phyloP scores from a whole-genome alignment of 2,113 vertebrate species.

The Myotis yumanensis region DNA sequence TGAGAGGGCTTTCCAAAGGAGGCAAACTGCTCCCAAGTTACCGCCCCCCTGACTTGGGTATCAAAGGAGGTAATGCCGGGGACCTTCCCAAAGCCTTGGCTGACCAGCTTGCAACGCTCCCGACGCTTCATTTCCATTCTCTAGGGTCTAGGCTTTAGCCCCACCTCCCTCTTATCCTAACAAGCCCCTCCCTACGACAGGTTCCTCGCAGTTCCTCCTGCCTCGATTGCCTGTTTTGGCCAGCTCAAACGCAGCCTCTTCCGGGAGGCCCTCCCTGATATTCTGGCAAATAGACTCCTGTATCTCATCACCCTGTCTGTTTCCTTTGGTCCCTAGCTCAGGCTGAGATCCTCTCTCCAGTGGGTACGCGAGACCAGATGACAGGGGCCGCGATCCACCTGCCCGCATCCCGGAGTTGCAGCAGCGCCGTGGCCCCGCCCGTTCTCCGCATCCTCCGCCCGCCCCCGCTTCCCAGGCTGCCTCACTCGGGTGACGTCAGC shows the following conservation, averaged over 20 bases:
- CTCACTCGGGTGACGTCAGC: slow-evolving; percentile 78
- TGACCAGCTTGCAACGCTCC: background rate
- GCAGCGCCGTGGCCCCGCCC: background rate
- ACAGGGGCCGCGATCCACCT: background rate
- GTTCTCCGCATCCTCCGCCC: slow-evolving; percentile 42
- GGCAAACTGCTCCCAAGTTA: background rate
- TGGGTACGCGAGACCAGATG: background rate
- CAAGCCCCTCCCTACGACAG: background rate
- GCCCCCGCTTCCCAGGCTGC: slow-evolving; percentile 72
- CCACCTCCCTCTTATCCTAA: no score
- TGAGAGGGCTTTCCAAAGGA: background rate
- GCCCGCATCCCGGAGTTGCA: background rate
- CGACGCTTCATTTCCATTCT: no score
- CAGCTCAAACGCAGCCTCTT: background rate
- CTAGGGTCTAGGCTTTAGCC: background rate
- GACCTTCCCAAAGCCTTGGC: background rate
- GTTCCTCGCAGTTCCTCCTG: background rate
- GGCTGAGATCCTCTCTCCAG: background rate
- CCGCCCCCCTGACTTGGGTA: background rate
- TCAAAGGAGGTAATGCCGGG: background rate
- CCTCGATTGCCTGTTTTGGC: background rate
- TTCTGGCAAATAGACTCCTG: background rate
- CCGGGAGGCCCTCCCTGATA: background rate
- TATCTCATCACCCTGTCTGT: no score
- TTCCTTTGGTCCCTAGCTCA: background rate